Evolutionary conservation across 2,113 vertebrate species (phyloP).

Genomic region (Neomonachus schauinslandi): DNA sequence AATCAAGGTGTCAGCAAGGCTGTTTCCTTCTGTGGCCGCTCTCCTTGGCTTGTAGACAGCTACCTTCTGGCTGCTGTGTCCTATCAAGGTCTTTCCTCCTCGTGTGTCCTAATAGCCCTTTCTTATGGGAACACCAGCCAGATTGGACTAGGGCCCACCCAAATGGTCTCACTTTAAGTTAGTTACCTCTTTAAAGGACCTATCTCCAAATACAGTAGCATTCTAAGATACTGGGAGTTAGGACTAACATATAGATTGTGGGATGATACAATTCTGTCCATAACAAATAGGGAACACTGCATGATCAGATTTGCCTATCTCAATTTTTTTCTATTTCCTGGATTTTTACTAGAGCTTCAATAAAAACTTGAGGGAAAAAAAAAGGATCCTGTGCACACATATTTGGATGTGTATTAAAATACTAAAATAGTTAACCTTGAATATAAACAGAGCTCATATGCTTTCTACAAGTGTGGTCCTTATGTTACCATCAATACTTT

Average conservation of each 20-base stretch:
- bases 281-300: rapidly evolving
- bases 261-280: neutral
- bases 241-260: neutral
- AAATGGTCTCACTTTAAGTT: neutral
- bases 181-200: neutral
- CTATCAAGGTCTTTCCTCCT: neutral
- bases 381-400: neutral
- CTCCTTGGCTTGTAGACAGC: neutral
- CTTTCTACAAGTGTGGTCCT: neutral
- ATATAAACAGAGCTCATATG: neutral
- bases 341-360: neutral
- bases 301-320: neutral
- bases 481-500: neutral
- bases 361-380: neutral
- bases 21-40: neutral
- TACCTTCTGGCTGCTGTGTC: neutral
- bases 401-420: neutral
- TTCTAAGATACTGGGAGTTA: neutral
- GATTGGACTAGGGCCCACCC: neutral
- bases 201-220: neutral
- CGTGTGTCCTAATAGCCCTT: neutral
- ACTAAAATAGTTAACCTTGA: neutral
- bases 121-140: neutral
- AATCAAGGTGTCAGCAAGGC: neutral
- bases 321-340: neutral